Evolutionary conservation across 2,888 invertebrate genomes (phyloP), one percentile per base, ranked within the genome.

Genomic region (Leucophenga maculata): DNA sequence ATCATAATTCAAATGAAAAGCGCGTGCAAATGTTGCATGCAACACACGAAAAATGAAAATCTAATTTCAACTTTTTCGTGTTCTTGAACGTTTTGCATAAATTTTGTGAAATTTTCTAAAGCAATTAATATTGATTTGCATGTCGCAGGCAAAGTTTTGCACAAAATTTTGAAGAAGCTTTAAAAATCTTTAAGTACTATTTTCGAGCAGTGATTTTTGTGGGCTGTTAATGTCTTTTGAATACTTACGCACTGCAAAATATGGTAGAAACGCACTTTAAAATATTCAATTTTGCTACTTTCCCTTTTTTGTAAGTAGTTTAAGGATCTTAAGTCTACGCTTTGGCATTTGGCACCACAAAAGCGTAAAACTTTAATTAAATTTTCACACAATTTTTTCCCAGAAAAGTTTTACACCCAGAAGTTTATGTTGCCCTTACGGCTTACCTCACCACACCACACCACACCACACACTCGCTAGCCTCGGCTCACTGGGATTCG

Each of bases 301-400:
- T 18, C 4, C 9, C 26, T 54, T 18, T 22, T 55, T 52, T 60
- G 18, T 32, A 39, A 39, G 4, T 39, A 9, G 11, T 39, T 8
- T 6, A 39, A 39, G 32, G 44, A 8, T 20, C n/a, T 46, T 64
- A 14, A 1, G 31, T 14, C 26, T 26, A 14, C 1, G 9, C 16
- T 39, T 13, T 64, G 22, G 18, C 22, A 22, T 14, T 20, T 64
- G 62, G 13, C n/a, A 59, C 54, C 67, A 80, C 78, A 83, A 75
- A 55, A 54, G 76, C 82, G 82, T 82, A 80, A 75, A 82, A 81
- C 80, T 81, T 81, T 81, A 81, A 81, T 81, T 81, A 81, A 81
- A 81, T 83, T 83, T 80, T 73, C 80, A 80, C 82, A 78, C 78
- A 82, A 74, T 77, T 76, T 76, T 71, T 72, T 70, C 31, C 14